A percentile compares a stretch with the other conserved stretches of the same genome.
Evolutionary conservation across 2,113 vertebrate genomes (phyloP).

Genomic region (Hippocampus abdominalis): DNA sequence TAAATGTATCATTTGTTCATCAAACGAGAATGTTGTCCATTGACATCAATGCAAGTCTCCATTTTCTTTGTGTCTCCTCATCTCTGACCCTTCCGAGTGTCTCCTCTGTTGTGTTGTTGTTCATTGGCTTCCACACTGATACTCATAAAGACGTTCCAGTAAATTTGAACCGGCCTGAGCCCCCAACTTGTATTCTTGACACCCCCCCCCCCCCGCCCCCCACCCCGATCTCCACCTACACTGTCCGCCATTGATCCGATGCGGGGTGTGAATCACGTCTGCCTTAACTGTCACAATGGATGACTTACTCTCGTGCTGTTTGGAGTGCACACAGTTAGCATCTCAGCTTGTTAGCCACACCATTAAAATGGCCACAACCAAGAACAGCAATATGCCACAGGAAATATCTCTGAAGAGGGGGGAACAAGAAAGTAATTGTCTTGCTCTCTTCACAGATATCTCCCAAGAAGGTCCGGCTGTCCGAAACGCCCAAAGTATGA

Average conservation of each 20-base stretch:
- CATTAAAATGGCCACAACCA: constrained; percentile 26
- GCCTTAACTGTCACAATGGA: neutral
- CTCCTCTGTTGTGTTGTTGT: constrained; percentile 72
- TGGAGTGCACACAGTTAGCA: neutral
- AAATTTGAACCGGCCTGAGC: neutral
- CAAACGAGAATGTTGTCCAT: neutral
- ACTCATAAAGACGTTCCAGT: constrained; percentile 13
- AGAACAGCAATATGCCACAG: constrained; percentile 71
- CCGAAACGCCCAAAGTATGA: constrained; percentile 80
- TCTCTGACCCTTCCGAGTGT: constrained; percentile 65
- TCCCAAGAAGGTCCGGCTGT: constrained; percentile 79
- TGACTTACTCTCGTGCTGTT: neutral
- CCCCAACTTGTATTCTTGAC: neutral
- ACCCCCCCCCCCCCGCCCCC: too few species aligned
- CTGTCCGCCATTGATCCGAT: neutral
- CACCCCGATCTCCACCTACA: neutral
- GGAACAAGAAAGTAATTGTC: constrained; percentile 76
- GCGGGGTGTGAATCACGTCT: neutral
- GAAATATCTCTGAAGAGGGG: constrained; percentile 83
- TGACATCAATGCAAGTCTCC: constrained; percentile 10
- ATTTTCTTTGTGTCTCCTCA: constrained; percentile 47
- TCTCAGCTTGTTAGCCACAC: neutral
- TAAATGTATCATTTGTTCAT: constrained; percentile 20
- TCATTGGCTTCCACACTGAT: constrained; percentile 45
- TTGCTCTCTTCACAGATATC: constrained; percentile 83